Base-by-base conservation (phyloP, 2,113 vertebrate species). In the Argyrosomus japonicus region DNA sequence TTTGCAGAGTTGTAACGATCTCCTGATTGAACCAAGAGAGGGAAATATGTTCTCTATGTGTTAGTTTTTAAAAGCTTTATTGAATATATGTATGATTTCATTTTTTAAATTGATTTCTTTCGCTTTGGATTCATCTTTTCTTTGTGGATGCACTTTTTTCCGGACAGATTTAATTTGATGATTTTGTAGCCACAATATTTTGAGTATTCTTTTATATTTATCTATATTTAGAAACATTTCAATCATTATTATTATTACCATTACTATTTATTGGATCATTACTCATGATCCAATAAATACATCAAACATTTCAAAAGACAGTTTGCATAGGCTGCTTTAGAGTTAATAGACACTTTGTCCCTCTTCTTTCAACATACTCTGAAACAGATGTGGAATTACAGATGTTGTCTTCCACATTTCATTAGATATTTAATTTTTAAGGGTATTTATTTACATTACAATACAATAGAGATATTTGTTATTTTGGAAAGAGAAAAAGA, bases 361-460 rank as follows among this genome's bases (percentile, higher is more conserved):
- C 7, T 25, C 2, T 48, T 40, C 17, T 57, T n/a, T 63, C 17
- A 29, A 60, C 23, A 10, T 51, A 5, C 51, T 40, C 8, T 40
- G 7, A 8, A 40, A 40, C 71, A 77, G 51, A 88, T 81, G 60
- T 75, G 76, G 18, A 48, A 40, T 65, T 61, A 53, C 65, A 68
- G 68, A 63, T 81, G 47, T 67, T 48, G 19, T 27, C 11, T 50
- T 50, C 36, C 4, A 68, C n/a, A 54, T 68, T 79, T 65, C 9
- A 53, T 69, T 61, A 3, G 4, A 8, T 63, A 29, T 57, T 4
- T 70, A 21, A 21, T 45, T 63, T 45, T 15, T 10, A 23, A 1
- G 1, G 18, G 2, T 25, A 25, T 64, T 51, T 19, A 21, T 54
- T 67, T 68, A 9, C 43, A 45, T 36, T 27, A 10, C 11, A 51